Evolutionary conservation across 2,888 invertebrate genomes (phyloP).

Genomic region (Napeogenes sylphis): DNA sequence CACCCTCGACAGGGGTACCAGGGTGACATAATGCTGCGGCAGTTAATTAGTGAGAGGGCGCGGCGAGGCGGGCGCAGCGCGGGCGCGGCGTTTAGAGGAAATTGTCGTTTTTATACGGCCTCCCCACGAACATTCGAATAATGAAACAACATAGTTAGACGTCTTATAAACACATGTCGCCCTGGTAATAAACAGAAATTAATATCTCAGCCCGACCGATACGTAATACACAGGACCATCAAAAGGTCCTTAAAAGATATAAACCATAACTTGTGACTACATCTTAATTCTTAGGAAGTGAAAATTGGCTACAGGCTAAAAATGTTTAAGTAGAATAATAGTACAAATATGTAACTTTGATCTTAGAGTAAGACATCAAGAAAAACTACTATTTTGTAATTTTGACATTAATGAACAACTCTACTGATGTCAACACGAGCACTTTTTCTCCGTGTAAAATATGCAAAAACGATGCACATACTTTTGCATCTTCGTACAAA

Average conservation of each 20-base stretch:
- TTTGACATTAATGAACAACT: too few species aligned
- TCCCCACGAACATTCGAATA: conserved; percentile 64
- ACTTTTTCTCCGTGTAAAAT: too few species aligned
- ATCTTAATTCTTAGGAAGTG: background rate
- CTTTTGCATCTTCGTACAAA: too few species aligned
- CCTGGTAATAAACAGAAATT: conserved; percentile 66
- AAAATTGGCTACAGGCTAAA: too few species aligned
- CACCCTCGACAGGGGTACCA: conserved; percentile 67
- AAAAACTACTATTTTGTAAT: too few species aligned
- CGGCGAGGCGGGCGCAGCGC: conserved; percentile 71
- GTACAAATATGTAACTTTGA: too few species aligned
- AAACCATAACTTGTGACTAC: background rate
- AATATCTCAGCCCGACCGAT: conserved; percentile 46
- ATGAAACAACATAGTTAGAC: conserved; percentile 72
- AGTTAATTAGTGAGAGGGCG: conserved; percentile 76
- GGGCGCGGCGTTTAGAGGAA: conserved; percentile 75
- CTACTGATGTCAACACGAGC: too few species aligned
- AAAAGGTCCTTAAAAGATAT: background rate
- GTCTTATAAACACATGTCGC: conserved; percentile 70
- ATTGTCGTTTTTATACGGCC: conserved; percentile 77
- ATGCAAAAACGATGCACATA: too few species aligned
- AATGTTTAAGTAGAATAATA: too few species aligned
- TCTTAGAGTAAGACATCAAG: too few species aligned
- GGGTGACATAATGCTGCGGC: conserved; percentile 75
- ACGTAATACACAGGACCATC: background rate